Base-by-base conservation (phyloP, 2,113 vertebrate genomes). In the Anarrhichthys ocellatus region DNA sequence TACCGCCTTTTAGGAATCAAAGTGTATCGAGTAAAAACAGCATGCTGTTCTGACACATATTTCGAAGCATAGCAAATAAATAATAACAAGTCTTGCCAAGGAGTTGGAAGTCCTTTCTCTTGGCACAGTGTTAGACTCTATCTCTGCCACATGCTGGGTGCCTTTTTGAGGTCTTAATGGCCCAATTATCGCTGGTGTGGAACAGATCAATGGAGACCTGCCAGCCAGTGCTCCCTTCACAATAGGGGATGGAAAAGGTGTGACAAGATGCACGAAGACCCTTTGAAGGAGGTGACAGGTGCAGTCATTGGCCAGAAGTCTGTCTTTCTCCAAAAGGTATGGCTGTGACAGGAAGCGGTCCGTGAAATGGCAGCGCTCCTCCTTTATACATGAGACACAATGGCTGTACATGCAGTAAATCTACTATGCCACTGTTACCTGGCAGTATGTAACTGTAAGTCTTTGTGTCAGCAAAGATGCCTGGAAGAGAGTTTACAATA, bases 101-200 rank as follows among this genome's bases (percentile, higher is more conserved):
- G 59, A 82, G 46, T 58, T 81, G 78, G 73, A 81, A 66, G 80
- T 76, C 68, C 68, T 84, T 74, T 82, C 67, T 63, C 52, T 78
- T 80, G 81, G 76, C 80, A 82, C 63, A 76, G 66, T 82, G 69
- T 81, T 83, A 32, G 44, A 79, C 76, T 87, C 71, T 38, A 32
- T 80, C 80, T 79, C 70, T 63, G 61, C 90, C 82, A 82, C 92
- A 80, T 83, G 77, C 90, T 90, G 90, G 77, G 82, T 89, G 76
- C 90, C 85, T 93, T 90, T 93, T 89, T 91, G 84, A 92, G 75
- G 87, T 90, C 87, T 92, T 94, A 94, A 94, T 92, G 80, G 89
- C 17, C 85, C 92, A 94, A 94, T 94, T 95, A 94, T 92, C 82
- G 78, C 85, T 79, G 87, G 87, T 88, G 73, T 88, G 87, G 77